Base-by-base conservation (phyloP, 1,140 invertebrate genomes). In the Drosophila aff. region DNA sequence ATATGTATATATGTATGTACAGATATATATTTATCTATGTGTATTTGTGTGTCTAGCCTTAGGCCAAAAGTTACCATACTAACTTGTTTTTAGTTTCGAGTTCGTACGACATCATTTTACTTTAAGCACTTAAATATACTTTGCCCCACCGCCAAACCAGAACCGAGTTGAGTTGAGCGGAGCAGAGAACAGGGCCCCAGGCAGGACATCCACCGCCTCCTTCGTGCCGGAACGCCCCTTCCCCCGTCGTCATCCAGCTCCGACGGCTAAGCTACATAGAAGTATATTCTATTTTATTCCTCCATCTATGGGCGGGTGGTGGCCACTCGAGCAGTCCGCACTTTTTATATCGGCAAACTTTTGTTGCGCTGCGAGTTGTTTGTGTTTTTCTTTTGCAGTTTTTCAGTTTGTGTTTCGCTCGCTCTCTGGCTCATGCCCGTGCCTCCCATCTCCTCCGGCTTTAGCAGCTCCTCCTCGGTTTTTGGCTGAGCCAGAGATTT, bases 31-130 rank as follows among this genome's bases (percentile, higher is more conserved):
- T 31, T 60, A 59, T 23, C 28, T 49, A 11, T 59, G 15, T 50
- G 31, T 55, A 15, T 76, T 52, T 76, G 73, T 77, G 74, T 61
- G 66, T 64, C 69, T 77, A 64, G 83, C 85, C 85, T 90, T 76
- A 90, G 85, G 85, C 85, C 85, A 90, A 90, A 90, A 90, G 85
- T 90, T 90, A 90, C 85, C 85, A 90, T 90, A 90, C 85, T 90
- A 90, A 90, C 85, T 90, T 90, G 85, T 90, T 90, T 90, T 90
- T 90, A 90, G 85, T 91, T 89, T 91, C 83, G 84, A 91, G 89
- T 91, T 91, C 84, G 84, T 91, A 89, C 89, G 89, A 91, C 89
- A 91, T 91, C 89, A 91, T 91, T 91, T 91, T 89, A 91, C 89
- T 91, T 85, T 91, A 91, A 91, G 89, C 89, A 89, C 89, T 91